A percentile compares a stretch with the other conserved stretches of the same genome.
Conservation (phyloP, 2,888 invertebrate species). For the Leucania comma region DNA sequence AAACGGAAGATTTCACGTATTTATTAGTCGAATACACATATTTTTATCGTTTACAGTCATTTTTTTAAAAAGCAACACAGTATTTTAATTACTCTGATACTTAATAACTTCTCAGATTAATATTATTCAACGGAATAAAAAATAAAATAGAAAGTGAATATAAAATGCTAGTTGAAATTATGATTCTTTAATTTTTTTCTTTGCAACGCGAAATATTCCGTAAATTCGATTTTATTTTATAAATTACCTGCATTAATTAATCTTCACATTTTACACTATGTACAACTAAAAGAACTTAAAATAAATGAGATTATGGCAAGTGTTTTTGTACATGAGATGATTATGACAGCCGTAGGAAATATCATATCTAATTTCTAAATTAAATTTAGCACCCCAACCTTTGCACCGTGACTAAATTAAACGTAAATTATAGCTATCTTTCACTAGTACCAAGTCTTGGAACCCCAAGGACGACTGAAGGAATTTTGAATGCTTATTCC, state of each 20-base stretch:
- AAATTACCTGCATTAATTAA: conserved; percentile 6
- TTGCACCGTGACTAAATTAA: neutral
- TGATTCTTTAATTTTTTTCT: neutral
- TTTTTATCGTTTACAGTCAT: neutral
- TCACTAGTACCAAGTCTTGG: neutral
- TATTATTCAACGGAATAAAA: too few species aligned
- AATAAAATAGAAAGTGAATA: too few species aligned
- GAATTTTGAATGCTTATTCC: too few species aligned
- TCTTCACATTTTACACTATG: conserved; percentile 33
- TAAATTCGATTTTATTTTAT: conserved; percentile 9
- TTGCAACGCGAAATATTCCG: conserved; percentile 35
- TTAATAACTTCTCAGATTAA: too few species aligned
- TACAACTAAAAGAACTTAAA: conserved; percentile 50
- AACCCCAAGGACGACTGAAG: too few species aligned
- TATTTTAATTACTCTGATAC: too few species aligned
- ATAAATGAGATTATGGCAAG: conserved; percentile 57
- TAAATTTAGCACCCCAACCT: conserved; percentile 6
- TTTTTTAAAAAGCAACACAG: neutral
- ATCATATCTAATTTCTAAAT: conserved; percentile 3
- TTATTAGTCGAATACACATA: neutral
- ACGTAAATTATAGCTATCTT: conserved; percentile 4
- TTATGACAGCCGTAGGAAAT: conserved; percentile 15
- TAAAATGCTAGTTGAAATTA: neutral
- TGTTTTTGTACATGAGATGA: conserved; percentile 60
- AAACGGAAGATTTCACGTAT: conserved; percentile 38